Conservation (phyloP, 2,888 invertebrate genomes). For the Nebria brevicollis region DNA sequence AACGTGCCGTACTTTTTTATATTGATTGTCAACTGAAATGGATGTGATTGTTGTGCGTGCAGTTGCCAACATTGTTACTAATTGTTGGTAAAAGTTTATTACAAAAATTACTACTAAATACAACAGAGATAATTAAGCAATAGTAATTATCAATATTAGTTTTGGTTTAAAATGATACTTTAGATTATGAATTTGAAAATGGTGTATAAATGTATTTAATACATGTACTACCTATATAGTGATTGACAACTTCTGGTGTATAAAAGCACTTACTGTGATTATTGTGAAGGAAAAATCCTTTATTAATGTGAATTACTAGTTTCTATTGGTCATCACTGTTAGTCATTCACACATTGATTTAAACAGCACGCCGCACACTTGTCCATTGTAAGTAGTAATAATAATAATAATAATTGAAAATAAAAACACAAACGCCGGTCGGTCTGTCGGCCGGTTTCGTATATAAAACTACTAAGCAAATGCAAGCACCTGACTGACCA, state of each 20-base stretch:
- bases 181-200: no score
- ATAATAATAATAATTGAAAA: no score
- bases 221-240: no score
- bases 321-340: not conserved
- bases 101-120: no score
- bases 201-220: not conserved
- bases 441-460: no score
- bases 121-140: no score
- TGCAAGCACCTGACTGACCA: not conserved
- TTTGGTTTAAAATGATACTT: no score
- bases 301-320: not conserved
- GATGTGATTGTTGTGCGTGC: constrained; percentile 17
- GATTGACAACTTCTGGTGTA: not conserved
- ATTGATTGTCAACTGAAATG: constrained; percentile 10
- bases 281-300: not conserved
- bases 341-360: not conserved
- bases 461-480: no score
- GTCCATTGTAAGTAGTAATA: no score
- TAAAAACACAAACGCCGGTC: no score
- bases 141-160: no score
- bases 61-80: not conserved
- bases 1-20: not conserved
- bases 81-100: not conserved
- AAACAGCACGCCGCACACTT: not conserved
- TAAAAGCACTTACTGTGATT: not conserved